phyloP scores from a whole-genome alignment of 2,113 vertebrate species.

The Sturnus vulgaris region DNA sequence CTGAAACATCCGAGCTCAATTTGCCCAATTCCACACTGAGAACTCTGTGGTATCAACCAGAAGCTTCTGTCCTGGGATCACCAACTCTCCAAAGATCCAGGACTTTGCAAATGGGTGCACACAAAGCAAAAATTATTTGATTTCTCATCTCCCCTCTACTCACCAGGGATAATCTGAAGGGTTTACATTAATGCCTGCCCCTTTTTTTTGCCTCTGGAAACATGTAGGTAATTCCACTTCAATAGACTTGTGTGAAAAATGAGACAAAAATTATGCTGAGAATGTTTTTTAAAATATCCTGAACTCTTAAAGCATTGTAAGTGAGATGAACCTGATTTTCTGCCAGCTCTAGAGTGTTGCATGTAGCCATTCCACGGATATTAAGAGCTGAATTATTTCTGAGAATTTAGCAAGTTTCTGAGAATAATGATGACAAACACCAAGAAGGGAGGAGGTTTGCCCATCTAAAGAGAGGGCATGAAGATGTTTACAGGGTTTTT shows the following conservation, averaged over 20 bases:
- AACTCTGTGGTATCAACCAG: neutral
- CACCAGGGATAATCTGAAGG: neutral
- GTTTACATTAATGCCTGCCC: neutral
- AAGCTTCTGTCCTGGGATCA: neutral
- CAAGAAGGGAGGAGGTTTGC: neutral
- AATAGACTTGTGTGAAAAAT: neutral
- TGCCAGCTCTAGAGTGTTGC: neutral
- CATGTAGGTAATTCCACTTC: neutral
- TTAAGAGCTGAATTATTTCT: neutral
- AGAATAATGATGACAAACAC: neutral
- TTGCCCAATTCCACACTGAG: neutral
- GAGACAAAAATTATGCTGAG: neutral
- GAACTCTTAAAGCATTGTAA: neutral
- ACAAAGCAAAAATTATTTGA: neutral
- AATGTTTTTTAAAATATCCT: neutral
- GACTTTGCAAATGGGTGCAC: neutral
- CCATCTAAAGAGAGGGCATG: neutral
- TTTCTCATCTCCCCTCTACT: neutral
- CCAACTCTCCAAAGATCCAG: neutral
- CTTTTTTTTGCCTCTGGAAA: neutral
- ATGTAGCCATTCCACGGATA: neutral
- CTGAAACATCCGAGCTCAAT: neutral
- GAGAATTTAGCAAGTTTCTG: neutral
- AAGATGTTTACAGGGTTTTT: neutral
- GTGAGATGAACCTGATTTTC: neutral